Evolutionary conservation across 1,140 invertebrate species (phyloP).

Genomic region (Metaphire vulgaris): DNA sequence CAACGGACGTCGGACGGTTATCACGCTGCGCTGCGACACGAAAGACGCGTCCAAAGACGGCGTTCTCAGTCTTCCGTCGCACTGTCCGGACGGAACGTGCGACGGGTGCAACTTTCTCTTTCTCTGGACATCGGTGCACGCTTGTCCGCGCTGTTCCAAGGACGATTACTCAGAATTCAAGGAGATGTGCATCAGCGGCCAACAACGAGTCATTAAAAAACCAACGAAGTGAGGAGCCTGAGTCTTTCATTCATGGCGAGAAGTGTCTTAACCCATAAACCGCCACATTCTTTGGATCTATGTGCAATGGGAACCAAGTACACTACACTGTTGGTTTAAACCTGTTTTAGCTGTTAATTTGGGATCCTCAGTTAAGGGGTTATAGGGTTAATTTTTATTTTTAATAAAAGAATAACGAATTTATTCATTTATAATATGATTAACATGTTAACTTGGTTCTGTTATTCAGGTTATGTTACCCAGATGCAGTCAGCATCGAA

Average conservation of each 20-base stretch:
- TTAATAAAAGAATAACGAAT: too few relatives aligned
- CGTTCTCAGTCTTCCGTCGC: constrained; percentile 52
- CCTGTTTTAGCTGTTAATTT: too few relatives aligned
- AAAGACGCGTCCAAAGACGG: constrained; percentile 46
- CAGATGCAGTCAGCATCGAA: background rate
- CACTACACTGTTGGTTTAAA: too few relatives aligned
- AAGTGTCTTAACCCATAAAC: too few relatives aligned
- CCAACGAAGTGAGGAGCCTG: constrained; percentile 2
- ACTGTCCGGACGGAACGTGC: constrained; percentile 61
- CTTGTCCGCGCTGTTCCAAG: constrained; percentile 56
- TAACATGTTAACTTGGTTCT: too few relatives aligned
- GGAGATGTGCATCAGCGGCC: constrained; percentile 57
- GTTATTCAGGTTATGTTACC: background rate
- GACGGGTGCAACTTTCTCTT: constrained; percentile 62
- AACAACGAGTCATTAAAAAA: constrained; percentile 54
- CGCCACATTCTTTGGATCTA: too few relatives aligned
- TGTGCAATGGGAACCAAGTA: too few relatives aligned
- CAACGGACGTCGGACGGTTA: constrained; percentile 55
- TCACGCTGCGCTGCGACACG: constrained; percentile 52
- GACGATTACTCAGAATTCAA: constrained; percentile 54
- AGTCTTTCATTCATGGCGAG: too few relatives aligned
- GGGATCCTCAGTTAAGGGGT: too few relatives aligned
- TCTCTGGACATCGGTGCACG: constrained; percentile 54
- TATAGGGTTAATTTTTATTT: too few relatives aligned
- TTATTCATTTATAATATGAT: too few relatives aligned